A percentile compares a stretch with the other conserved stretches of the same genome.
phyloP scores from a whole-genome alignment of 2,113 vertebrate genomes.

The Chrysochloris asiatica region DNA sequence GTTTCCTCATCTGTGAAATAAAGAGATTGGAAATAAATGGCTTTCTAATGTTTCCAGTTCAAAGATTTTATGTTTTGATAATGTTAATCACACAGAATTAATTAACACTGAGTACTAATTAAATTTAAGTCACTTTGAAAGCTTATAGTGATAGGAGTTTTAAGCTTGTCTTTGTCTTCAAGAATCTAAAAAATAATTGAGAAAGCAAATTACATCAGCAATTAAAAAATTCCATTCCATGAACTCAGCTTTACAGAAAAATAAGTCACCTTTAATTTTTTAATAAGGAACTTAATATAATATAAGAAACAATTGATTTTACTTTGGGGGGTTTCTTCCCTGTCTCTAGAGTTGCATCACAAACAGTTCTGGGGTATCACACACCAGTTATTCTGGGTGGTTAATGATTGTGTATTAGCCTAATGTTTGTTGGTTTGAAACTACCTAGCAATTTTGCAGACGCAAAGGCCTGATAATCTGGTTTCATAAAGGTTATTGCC shows the following conservation, averaged over 20 bases:
- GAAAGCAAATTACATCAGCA: background rate
- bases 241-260: background rate
- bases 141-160: background rate
- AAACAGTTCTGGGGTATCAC: background rate
- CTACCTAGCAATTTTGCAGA: background rate
- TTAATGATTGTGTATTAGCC: background rate
- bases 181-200: background rate
- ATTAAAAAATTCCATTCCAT: background rate
- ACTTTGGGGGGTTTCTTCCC: background rate
- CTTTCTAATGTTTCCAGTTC: conserved; percentile 45
- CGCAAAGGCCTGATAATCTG: background rate
- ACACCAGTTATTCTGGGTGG: background rate
- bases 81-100: conserved; percentile 27
- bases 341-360: background rate
- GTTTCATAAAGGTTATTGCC: background rate
- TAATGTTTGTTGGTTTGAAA: background rate
- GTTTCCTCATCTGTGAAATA: conserved; percentile 56
- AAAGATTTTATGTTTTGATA: conserved; percentile 34
- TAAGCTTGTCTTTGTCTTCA: background rate
- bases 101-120: conserved; percentile 34
- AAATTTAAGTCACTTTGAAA: conserved; percentile 8
- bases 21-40: conserved; percentile 28
- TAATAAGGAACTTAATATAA: background rate
- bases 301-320: background rate
- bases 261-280: background rate